Evolutionary conservation across 2,113 vertebrate genomes (phyloP).

Genomic region (Leucoraja erinaceus): DNA sequence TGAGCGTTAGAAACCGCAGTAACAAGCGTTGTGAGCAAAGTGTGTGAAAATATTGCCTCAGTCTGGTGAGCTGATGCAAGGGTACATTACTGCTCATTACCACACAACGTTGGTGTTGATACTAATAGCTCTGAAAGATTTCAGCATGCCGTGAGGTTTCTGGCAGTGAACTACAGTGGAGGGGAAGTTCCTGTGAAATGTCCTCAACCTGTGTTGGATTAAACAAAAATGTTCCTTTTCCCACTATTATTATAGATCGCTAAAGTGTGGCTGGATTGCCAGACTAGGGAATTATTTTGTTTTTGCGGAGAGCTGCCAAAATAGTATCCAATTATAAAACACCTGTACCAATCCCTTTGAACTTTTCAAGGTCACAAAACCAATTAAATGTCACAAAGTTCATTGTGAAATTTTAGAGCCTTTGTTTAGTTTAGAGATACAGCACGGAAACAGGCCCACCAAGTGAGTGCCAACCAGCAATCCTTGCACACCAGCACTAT

Average conservation of each 20-base stretch:
- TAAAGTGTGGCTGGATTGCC: background rate
- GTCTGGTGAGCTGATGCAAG: background rate
- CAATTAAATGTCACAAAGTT: conserved; percentile 25
- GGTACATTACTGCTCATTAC: background rate
- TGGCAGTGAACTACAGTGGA: background rate
- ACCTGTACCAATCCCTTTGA: background rate
- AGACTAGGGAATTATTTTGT: background rate
- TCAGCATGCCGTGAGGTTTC: background rate
- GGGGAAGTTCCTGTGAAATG: background rate
- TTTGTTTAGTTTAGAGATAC: too few species aligned
- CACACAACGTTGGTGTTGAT: background rate
- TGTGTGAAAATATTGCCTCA: background rate
- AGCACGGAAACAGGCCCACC: too few species aligned
- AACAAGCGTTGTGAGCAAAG: background rate
- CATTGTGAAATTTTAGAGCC: background rate
- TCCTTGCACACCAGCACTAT: too few species aligned
- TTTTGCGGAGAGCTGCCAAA: background rate
- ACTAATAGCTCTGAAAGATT: background rate
- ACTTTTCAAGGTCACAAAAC: background rate
- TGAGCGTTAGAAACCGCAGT: background rate
- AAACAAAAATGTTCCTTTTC: background rate
- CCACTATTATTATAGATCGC: background rate
- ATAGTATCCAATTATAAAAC: background rate
- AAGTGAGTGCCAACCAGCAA: too few species aligned
- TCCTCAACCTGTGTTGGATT: background rate